Percentiles rank a stretch among this genome's conserved stretches.
Evolutionary conservation across 2,797 vertebrate species (phyloP).

Genomic region (Syngnathus acus): DNA sequence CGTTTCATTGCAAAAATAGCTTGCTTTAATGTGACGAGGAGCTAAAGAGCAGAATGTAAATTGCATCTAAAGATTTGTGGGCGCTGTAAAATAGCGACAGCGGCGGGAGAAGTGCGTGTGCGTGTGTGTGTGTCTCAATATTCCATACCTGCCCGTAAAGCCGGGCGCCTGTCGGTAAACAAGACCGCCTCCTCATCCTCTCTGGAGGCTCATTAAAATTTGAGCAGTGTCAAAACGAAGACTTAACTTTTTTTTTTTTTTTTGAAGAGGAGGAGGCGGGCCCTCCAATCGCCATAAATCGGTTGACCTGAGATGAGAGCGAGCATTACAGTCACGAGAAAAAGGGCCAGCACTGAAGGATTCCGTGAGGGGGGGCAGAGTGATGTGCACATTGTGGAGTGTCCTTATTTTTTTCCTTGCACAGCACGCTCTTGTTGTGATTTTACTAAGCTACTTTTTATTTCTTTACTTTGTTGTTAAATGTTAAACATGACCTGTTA

Average conservation of each 20-base stretch:
- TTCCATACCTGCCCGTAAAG: conserved; percentile 35
- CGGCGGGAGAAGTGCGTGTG: background rate
- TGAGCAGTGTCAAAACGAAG: conserved; percentile 32
- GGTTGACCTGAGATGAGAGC: conserved; percentile 19
- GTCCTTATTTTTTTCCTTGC: too few species aligned
- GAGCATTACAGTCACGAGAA: conserved; percentile 1
- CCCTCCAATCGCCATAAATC: conserved; percentile 41
- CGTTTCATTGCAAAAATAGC: background rate
- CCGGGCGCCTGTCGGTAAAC: conserved; percentile 38
- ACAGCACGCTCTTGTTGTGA: too few species aligned
- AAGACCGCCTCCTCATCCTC: conserved; percentile 43
- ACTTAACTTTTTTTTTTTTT: conserved; percentile 21
- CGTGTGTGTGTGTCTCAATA: conserved; percentile 18
- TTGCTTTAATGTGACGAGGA: background rate
- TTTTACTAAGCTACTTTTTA: too few species aligned
- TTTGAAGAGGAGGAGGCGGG: background rate
- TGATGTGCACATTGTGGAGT: background rate
- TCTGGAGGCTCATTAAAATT: conserved; percentile 60
- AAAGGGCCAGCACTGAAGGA: background rate
- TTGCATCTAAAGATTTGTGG: conserved; percentile 3
- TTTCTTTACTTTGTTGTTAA: too few species aligned
- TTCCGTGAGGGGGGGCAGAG: too few species aligned
- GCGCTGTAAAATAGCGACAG: background rate
- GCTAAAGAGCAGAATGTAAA: conserved; percentile 2
- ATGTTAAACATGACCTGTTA: too few species aligned